phyloP scores from a whole-genome alignment of 2,888 invertebrate genomes.

The Polyommatus iphigenia region DNA sequence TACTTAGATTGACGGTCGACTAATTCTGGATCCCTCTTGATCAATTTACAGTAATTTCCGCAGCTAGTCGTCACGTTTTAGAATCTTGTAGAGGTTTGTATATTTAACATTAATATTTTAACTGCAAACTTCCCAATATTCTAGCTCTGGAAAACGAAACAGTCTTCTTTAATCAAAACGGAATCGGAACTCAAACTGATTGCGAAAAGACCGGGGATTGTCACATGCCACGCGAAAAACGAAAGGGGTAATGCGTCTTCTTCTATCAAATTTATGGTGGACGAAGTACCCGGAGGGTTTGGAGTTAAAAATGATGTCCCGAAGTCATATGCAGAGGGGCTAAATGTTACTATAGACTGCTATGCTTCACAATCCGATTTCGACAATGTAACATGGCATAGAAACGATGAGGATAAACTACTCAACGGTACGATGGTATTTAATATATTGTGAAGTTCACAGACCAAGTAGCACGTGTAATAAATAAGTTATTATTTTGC shows the following conservation, averaged over 20 bases:
- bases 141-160: not conserved
- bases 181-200: conserved; percentile 49
- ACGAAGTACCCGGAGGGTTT: conserved; percentile 62
- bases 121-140: not conserved
- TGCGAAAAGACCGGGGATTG: conserved; percentile 50
- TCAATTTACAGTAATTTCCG: too few species aligned
- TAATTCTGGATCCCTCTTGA: not conserved
- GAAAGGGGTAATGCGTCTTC: not conserved
- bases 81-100: too few species aligned
- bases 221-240: conserved; percentile 58
- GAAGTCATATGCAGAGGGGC: conserved; percentile 51
- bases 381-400: conserved; percentile 57
- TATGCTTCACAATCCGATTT: conserved; percentile 62
- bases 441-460: conserved; percentile 2
- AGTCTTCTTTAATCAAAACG: conserved; percentile 47
- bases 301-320: conserved; percentile 51
- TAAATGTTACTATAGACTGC: conserved; percentile 54
- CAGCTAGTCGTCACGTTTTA: too few species aligned
- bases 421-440: conserved; percentile 36
- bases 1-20: not conserved
- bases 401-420: conserved; percentile 39
- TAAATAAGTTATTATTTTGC: conserved; percentile 41
- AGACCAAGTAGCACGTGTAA: not conserved
- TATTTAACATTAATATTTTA: not conserved
- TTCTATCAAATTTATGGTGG: conserved; percentile 50